Conservation (phyloP, 2,113 vertebrate species). For the Hemicordylus capensis region DNA sequence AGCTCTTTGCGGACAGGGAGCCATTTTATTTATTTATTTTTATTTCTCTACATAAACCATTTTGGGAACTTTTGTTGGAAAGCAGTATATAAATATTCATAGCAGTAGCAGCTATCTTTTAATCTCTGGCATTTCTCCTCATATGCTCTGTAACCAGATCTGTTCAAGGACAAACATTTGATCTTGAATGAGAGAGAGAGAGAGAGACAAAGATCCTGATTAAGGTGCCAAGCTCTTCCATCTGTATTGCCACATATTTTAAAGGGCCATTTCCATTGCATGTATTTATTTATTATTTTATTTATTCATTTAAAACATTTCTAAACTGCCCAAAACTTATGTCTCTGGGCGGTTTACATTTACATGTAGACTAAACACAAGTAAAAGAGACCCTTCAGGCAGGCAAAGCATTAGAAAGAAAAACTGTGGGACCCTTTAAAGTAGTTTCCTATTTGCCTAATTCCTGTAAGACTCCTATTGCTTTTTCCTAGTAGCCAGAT, state of each 20-base stretch:
- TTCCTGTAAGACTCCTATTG: constrained; percentile 6
- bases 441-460: constrained; percentile 24
- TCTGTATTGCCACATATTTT: constrained; percentile 18
- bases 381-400: constrained; percentile 9
- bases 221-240: constrained; percentile 23
- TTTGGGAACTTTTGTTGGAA: too few species aligned
- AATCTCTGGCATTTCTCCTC: constrained; percentile 10
- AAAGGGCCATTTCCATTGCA: too few species aligned
- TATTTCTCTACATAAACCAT: too few species aligned
- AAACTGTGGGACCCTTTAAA: constrained; percentile 9
- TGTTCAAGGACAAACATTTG: background rate
- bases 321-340: too few species aligned
- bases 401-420: constrained; percentile 23
- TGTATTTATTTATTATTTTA: too few species aligned
- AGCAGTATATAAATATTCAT: too few species aligned
- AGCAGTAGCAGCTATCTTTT: background rate
- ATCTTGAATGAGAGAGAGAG: background rate
- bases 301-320: too few species aligned
- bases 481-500: background rate
- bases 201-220: background rate
- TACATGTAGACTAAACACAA: constrained; percentile 8
- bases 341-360: background rate
- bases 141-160: background rate
- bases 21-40: too few species aligned
- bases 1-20: too few species aligned